Evolutionary conservation across 2,888 invertebrate species (phyloP).

Genomic region (Scelioninae gen. 1): DNA sequence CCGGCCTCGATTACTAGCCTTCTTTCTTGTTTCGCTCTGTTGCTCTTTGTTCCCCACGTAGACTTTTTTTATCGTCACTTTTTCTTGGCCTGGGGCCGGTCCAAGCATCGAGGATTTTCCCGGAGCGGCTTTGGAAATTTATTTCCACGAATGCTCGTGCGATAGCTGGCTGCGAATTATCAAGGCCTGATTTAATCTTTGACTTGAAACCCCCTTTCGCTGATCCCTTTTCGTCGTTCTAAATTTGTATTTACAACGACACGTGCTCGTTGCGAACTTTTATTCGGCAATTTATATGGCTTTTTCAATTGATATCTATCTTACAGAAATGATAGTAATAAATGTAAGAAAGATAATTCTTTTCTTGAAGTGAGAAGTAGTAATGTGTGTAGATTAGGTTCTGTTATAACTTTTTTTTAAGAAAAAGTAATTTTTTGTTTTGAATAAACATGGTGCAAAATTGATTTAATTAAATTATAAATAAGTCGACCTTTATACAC

Average conservation of each 20-base stretch:
- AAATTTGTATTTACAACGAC: slow-evolving; percentile 32
- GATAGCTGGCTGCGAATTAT: slow-evolving; percentile 73
- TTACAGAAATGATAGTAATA: too few species aligned
- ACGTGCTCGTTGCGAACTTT: neutral
- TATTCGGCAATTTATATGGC: neutral
- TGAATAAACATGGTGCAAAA: too few species aligned
- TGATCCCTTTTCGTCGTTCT: slow-evolving; percentile 14
- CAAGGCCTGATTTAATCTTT: slow-evolving; percentile 73
- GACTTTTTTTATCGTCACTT: slow-evolving; percentile 58
- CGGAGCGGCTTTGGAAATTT: slow-evolving; percentile 70
- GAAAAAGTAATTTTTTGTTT: too few species aligned
- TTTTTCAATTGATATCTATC: too few species aligned
- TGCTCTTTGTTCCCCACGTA: slow-evolving; percentile 61
- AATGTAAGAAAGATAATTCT: too few species aligned
- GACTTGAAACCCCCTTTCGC: slow-evolving; percentile 48
- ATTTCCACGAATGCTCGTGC: slow-evolving; percentile 69
- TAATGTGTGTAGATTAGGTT: too few species aligned
- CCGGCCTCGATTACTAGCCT: slow-evolving; percentile 65
- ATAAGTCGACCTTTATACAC: too few species aligned
- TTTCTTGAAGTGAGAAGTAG: too few species aligned
- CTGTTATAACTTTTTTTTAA: too few species aligned
- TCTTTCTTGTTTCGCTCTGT: slow-evolving; percentile 65
- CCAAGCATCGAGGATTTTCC: slow-evolving; percentile 67
- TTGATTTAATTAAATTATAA: too few species aligned
- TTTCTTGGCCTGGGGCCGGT: slow-evolving; percentile 56